These are phyloP conservation scores for Benthochromis sp. DNA, from an alignment of 2,113 vertebrate genomes.

Conservation along the genomic window DNA sequence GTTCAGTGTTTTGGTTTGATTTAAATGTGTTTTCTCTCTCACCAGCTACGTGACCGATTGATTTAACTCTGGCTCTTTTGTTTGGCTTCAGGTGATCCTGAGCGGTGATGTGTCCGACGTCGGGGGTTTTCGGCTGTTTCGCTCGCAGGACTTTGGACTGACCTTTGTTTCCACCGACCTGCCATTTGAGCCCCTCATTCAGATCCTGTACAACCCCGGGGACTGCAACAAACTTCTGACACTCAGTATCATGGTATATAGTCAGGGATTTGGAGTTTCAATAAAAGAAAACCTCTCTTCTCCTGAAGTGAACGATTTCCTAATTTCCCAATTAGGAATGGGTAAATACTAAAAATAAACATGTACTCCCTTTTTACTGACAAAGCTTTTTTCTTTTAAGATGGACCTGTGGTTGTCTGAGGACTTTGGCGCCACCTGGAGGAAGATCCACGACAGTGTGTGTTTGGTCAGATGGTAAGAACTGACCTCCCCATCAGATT, in stretches of 20 bases:
- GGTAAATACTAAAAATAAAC: not conserved
- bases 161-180: constrained; percentile 76
- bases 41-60: not conserved
- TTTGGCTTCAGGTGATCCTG: constrained; percentile 80
- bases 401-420: constrained; percentile 80
- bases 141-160: constrained; percentile 80
- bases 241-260: constrained; percentile 76
- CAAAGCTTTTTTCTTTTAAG: constrained; percentile 10
- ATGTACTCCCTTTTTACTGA: not conserved
- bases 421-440: constrained; percentile 86
- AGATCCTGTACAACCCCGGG: constrained; percentile 81
- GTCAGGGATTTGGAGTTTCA: not conserved
- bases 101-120: constrained; percentile 81
- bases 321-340: not conserved
- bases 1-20: not conserved
- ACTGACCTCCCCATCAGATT: not conserved
- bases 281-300: not conserved
- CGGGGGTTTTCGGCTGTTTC: constrained; percentile 77
- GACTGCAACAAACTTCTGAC: constrained; percentile 74
- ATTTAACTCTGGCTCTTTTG: not conserved
- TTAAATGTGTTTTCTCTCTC: not conserved
- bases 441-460: constrained; percentile 80
- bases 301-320: not conserved
- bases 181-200: constrained; percentile 83
- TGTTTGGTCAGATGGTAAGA: constrained; percentile 91